Base-by-base conservation (phyloP, 2,113 vertebrate species). In the Cephalophus harveyi region DNA sequence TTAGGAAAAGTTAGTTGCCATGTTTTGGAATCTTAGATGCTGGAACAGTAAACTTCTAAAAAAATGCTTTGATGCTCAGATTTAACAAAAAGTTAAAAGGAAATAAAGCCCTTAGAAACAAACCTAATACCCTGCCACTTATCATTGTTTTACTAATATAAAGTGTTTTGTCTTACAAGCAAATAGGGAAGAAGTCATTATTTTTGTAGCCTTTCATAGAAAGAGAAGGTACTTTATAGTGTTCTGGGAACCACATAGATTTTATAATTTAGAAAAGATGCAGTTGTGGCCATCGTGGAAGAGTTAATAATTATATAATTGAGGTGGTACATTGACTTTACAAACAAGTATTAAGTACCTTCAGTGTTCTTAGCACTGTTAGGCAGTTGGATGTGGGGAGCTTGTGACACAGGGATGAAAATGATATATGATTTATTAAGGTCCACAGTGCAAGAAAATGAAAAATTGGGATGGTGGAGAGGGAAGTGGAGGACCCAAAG, bases 61-160 rank as follows among this genome's bases (percentile, higher is more conserved):
- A 74, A 96, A 91, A 93, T 87, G 93, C 95, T 95, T 97, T 98
- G 97, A 95, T 94, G 93, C 95, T 96, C 93, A 95, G 46, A 92
- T 97, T 92, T 88, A 94, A 71, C 81, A 82, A 86, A 92, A 97
- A 95, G 92, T 92, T 96, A 83, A 97, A 95, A 92, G 85, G 36
- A 94, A 87, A 95, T 46, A 92, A 82, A 95, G 60, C 79, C 87
- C 92, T 97, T 94, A 76, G 79, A 94, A 97, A 96, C 85, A 97
- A 98, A 96, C 84, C 14, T 62, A 98, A 91, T 95, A 95, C 23
- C 60, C 43, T 91, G 4, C 79, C 90, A 74, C 60, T 97, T 94
- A 88, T 76, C 83, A 67, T 83, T 89, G 84, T 62, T 93, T 92
- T 96, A 89, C 92, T 78, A 96, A 94, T 48, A 92, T 19, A 1